A percentile compares a stretch with the other conserved stretches of the same genome.
phyloP scores from a whole-genome alignment of 2,888 invertebrate species.

The Pollenia labialis region DNA sequence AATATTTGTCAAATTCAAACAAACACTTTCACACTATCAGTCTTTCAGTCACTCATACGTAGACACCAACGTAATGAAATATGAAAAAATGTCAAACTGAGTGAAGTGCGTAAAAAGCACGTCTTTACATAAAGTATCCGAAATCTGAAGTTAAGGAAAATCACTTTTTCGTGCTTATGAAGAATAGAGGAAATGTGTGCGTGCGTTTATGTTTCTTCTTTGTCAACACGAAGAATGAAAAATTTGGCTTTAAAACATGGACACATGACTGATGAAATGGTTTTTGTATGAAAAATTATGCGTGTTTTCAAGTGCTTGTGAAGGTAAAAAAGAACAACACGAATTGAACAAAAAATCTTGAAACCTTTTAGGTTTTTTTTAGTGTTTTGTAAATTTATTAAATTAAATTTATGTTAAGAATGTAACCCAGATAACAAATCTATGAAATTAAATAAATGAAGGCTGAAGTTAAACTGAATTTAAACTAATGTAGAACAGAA shows the following conservation, averaged over 20 bases:
- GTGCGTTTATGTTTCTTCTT: neutral
- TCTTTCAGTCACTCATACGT: no score
- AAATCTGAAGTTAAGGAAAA: constrained; percentile 18
- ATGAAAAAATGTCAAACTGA: constrained; percentile 53
- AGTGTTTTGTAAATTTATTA: neutral
- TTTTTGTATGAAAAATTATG: constrained; percentile 7
- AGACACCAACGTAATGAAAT: constrained; percentile 15
- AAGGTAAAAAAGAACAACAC: constrained; percentile 4
- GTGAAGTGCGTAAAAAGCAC: constrained; percentile 49
- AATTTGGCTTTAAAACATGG: constrained; percentile 39
- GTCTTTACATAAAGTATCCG: constrained; percentile 42
- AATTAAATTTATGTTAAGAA: neutral
- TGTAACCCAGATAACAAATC: neutral
- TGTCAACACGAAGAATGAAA: neutral
- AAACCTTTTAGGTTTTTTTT: neutral
- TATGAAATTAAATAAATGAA: neutral
- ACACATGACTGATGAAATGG: constrained; percentile 46
- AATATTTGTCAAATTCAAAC: neutral
- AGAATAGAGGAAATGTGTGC: neutral
- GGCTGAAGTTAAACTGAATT: no score
- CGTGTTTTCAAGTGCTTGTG: neutral
- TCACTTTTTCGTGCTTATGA: constrained; percentile 2
- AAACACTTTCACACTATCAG: neutral
- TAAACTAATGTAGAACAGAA: no score
- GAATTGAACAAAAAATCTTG: neutral